Evolutionary conservation across 2,888 invertebrate species (phyloP), one percentile per base, ranked within the genome.

Genomic region (Meganola albula): DNA sequence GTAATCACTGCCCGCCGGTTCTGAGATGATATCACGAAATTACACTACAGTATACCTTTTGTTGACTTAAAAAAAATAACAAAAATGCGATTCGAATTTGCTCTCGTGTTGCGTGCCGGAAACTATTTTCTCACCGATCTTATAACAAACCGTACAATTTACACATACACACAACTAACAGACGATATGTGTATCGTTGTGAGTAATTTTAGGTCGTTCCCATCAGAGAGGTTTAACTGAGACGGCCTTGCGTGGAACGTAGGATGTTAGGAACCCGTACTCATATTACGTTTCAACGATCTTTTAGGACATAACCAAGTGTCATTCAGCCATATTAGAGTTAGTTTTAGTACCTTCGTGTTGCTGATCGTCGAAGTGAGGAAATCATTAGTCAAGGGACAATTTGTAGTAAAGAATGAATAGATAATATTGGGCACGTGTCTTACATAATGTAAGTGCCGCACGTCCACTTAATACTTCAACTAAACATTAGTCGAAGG

Each of bases 151-250:
- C 53, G 35, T 53, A 53, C 53, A 42, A 48, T 49, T 46, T 49
- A 58, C 49, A 43, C 48, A 42, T 57, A 53, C 44, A 40, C 39
- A 46, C 43, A 36, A 51, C 47, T 51, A 49, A 48, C 57, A 58
- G 55, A 60, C 60, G 51, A 58, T 63, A 58, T 67, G 53, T 57
- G 50, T 59, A 58, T 62, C 48, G 54, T 58, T 57, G 53, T 50
- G 39, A 56, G 54, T 70, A 72, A 76, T 79, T 78, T 75, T 63
- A 77, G 77, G 74, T 78, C 76, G 67, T 79, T 80, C 77, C 78
- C 77, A 67, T 68, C 68, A 50, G 50, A 37, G 55, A 45, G 40
- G 27, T 26, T 38, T 20, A 53, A 42, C 46, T 54, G 60, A 59
- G 57, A 53, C 62, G 66, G 62, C 71, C 70, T 75, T 73, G 73